These are phyloP conservation scores for Listronotus oregonensis DNA, from an alignment of 1,140 invertebrate genomes.

Conservation along the genomic window DNA sequence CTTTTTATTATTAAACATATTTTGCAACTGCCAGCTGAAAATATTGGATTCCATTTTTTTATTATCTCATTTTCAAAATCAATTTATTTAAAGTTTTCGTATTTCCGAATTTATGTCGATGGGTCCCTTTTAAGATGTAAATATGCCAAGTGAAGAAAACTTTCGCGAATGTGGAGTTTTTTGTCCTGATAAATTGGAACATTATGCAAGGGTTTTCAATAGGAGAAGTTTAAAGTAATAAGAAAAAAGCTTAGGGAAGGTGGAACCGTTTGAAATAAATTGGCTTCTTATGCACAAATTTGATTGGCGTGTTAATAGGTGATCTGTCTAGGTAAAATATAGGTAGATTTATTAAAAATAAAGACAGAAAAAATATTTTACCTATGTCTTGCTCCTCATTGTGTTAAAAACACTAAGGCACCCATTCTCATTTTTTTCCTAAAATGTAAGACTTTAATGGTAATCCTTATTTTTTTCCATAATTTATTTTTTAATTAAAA, in stretches of 20 bases:
- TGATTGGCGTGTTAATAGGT: too few species aligned
- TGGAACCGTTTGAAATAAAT: background rate
- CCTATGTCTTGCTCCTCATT: too few species aligned
- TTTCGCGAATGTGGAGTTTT: conserved; percentile 4
- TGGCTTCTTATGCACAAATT: background rate
- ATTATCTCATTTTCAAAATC: background rate
- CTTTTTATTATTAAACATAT: too few species aligned
- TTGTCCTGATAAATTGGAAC: conserved; percentile 1
- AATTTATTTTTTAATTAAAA: too few species aligned
- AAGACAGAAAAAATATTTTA: too few species aligned
- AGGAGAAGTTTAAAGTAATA: background rate
- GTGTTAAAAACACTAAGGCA: too few species aligned
- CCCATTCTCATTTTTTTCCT: too few species aligned
- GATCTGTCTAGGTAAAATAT: too few species aligned
- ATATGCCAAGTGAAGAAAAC: conserved; percentile 1
- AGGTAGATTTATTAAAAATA: too few species aligned
- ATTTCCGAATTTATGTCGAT: conserved; percentile 5
- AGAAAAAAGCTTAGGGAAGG: background rate
- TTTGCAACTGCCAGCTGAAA: background rate
- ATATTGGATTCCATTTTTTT: too few species aligned
- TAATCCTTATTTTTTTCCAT: too few species aligned
- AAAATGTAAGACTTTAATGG: too few species aligned
- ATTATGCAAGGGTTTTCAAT: conserved; percentile 3
- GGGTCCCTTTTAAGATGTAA: conserved; percentile 5
- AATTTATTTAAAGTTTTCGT: conserved; percentile 5